Conservation (phyloP, 2,797 vertebrate genomes). For the Avahi laniger region DNA sequence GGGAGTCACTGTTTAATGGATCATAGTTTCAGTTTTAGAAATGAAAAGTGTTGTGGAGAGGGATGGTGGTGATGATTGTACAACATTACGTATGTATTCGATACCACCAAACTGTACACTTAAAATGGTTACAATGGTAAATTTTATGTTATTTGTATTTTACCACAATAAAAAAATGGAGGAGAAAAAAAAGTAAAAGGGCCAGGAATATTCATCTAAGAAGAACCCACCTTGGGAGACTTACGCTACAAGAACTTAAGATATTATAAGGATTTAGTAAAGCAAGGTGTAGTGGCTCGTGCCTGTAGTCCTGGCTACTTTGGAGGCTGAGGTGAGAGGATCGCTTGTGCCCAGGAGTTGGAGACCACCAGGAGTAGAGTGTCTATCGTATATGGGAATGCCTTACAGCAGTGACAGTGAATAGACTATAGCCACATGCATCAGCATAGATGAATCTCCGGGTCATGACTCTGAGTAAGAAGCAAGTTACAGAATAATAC, state of each 20-base stretch:
- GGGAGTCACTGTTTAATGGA: not conserved
- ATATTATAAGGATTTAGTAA: not conserved
- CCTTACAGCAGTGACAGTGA: not conserved
- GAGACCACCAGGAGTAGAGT: not conserved
- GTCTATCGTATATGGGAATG: not conserved
- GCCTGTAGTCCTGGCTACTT: too few relatives aligned
- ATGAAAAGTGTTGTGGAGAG: not conserved
- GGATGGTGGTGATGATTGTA: not conserved
- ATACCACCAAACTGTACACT: not conserved
- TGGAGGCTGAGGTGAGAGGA: not conserved
- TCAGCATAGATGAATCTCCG: not conserved
- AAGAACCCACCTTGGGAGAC: not conserved
- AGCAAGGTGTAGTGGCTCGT: not conserved
- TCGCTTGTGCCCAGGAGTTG: not conserved
- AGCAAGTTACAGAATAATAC: not conserved
- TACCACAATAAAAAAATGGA: not conserved
- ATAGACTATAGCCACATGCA: not conserved
- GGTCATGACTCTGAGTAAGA: not conserved
- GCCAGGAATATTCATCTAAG: not conserved
- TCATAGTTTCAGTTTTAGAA: not conserved
- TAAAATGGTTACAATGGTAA: not conserved
- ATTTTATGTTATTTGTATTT: not conserved
- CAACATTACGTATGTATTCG: not conserved
- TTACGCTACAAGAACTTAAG: not conserved
- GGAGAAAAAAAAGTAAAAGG: not conserved